phyloP scores from a whole-genome alignment of 1,140 invertebrate species.

The Neodiprion virginianus region DNA sequence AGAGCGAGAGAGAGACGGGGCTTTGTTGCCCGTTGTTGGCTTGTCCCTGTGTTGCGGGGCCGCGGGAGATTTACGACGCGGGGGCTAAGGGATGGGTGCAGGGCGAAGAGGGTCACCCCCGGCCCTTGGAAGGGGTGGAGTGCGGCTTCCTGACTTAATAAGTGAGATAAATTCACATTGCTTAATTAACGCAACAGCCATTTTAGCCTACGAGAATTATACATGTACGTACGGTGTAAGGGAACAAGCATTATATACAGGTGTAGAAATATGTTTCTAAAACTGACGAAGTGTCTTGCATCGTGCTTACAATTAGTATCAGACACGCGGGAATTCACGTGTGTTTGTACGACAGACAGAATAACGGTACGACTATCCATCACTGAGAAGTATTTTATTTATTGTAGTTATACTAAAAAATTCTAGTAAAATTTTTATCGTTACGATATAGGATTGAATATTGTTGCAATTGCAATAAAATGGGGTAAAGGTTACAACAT shows the following conservation, averaged over 20 bases:
- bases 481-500: no score
- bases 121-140: not conserved
- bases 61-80: slow-evolving; percentile 10
- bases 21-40: slow-evolving; percentile 9
- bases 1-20: not conserved
- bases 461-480: no score
- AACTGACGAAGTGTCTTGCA: no score
- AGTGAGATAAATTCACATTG: slow-evolving; percentile 16
- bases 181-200: slow-evolving; percentile 15
- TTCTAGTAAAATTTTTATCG: no score
- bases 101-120: not conserved
- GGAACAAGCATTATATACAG: not conserved
- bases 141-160: slow-evolving; percentile 14
- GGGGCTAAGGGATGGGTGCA: not conserved
- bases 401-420: no score
- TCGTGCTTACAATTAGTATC: no score
- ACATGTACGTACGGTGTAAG: not conserved
- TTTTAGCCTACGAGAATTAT: not conserved
- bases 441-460: no score
- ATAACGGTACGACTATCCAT: no score
- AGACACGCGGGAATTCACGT: no score
- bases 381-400: no score
- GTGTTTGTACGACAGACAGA: no score
- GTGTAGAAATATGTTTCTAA: no score
- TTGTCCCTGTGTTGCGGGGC: slow-evolving; percentile 11